phyloP scores from a whole-genome alignment of 2,113 vertebrate genomes.

The Pseudopodoces humilis region DNA sequence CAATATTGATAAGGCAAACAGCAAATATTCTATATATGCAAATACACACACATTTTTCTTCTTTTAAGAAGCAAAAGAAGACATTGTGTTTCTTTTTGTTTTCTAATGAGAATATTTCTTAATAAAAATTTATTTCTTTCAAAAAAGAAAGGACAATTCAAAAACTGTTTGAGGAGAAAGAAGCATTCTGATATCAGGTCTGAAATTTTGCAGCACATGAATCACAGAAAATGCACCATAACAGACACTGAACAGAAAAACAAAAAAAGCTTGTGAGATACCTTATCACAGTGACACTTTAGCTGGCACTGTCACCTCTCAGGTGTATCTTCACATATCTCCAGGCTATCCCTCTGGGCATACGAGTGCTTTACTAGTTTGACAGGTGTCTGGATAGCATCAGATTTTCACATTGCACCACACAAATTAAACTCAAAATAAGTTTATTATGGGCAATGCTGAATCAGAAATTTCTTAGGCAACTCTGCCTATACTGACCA shows the following conservation, averaged over 20 bases:
- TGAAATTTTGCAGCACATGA: neutral
- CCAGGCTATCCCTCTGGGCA: neutral
- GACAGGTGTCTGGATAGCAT: neutral
- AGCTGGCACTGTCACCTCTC: neutral
- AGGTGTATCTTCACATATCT: neutral
- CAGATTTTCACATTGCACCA: neutral
- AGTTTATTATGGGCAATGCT: neutral
- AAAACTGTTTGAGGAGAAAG: neutral
- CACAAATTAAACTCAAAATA: neutral
- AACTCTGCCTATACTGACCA: neutral
- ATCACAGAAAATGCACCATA: neutral
- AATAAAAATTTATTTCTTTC: neutral
- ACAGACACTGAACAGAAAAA: neutral
- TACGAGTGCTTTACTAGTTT: neutral
- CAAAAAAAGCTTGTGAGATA: neutral
- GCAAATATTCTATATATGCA: neutral
- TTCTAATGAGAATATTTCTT: neutral
- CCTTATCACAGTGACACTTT: neutral
- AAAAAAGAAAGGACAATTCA: neutral
- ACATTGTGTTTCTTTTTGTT: neutral
- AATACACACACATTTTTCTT: neutral
- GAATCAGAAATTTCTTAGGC: neutral
- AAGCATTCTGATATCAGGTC: neutral
- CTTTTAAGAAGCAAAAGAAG: neutral
- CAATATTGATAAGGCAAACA: neutral